Evolutionary conservation across 2,888 invertebrate species (phyloP).

Genomic region (Aromia moschata): DNA sequence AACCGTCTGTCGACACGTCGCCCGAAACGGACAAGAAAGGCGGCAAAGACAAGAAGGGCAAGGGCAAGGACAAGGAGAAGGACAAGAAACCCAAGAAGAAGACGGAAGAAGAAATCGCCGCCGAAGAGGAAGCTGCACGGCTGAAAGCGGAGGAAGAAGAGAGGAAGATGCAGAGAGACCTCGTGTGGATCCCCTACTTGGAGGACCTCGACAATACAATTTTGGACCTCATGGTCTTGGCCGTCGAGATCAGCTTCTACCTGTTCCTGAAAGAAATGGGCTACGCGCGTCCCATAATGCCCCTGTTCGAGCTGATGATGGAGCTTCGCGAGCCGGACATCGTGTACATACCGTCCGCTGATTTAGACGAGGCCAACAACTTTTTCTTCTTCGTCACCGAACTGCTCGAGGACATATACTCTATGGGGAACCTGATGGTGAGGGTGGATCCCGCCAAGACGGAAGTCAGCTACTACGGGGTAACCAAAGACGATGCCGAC

Average conservation of each 20-base stretch:
- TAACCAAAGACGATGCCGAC: slow-evolving; percentile 73
- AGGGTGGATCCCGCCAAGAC: slow-evolving; percentile 67
- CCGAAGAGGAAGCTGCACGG: slow-evolving; percentile 57
- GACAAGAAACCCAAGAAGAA: slow-evolving; percentile 39
- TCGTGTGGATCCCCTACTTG: slow-evolving; percentile 51
- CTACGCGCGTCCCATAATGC: slow-evolving; percentile 56
- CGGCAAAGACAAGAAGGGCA: slow-evolving; percentile 24
- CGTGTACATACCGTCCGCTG: slow-evolving; percentile 77
- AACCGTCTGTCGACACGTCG: slow-evolving; percentile 50
- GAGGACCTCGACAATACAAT: slow-evolving; percentile 56
- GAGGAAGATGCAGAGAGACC: slow-evolving; percentile 51
- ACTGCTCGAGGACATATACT: slow-evolving; percentile 80
- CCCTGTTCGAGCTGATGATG: slow-evolving; percentile 81
- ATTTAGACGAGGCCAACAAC: slow-evolving; percentile 71
- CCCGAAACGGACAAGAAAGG: slow-evolving; percentile 31
- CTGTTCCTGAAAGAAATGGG: slow-evolving; percentile 71
- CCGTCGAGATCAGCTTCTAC: slow-evolving; percentile 54
- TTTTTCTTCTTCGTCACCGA: slow-evolving; percentile 74
- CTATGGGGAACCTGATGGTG: slow-evolving; percentile 76
- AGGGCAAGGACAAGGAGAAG: slow-evolving; percentile 35
- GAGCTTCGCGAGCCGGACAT: slow-evolving; percentile 79
- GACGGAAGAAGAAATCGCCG: slow-evolving; percentile 44
- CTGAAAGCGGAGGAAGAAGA: slow-evolving; percentile 62
- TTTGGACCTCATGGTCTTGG: slow-evolving; percentile 54
- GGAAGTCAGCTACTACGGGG: slow-evolving; percentile 58